Evolutionary conservation across 2,888 invertebrate genomes (phyloP).

Genomic region (Thereva unica): DNA sequence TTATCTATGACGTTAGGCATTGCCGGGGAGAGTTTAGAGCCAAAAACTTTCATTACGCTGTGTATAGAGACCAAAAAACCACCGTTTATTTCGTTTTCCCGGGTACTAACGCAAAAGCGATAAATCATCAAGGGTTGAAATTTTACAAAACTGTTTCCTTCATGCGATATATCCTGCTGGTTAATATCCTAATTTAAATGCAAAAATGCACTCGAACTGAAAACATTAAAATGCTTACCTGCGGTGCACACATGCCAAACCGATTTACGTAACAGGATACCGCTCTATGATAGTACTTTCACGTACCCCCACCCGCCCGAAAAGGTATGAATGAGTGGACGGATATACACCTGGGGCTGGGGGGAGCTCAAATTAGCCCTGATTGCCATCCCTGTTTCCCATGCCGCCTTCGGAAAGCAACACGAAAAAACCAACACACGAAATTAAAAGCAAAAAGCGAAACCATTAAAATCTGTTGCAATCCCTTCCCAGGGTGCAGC

Average conservation of each 20-base stretch:
- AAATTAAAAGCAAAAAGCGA: conserved; percentile 20
- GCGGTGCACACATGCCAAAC: conserved; percentile 23
- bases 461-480: conserved; percentile 28
- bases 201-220: conserved; percentile 39
- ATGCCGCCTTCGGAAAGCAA: too few relatives aligned
- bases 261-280: conserved; percentile 28
- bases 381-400: too few relatives aligned
- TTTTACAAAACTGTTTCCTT: conserved; percentile 35
- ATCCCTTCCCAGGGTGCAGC: conserved; percentile 2
- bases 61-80: too few relatives aligned
- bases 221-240: conserved; percentile 32
- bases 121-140: conserved; percentile 30
- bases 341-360: too few relatives aligned
- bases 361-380: too few relatives aligned
- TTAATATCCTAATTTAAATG: conserved; percentile 42
- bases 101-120: conserved; percentile 14
- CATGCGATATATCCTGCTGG: conserved; percentile 33
- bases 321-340: too few relatives aligned
- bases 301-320: too few relatives aligned
- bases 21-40: neutral
- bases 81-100: neutral
- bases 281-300: too few relatives aligned
- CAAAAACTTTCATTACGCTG: neutral
- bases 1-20: conserved; percentile 31
- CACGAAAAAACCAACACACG: neutral